Base-by-base conservation (phyloP, 92 coral and sea anemone species). In the Pocillopora meandrina region DNA sequence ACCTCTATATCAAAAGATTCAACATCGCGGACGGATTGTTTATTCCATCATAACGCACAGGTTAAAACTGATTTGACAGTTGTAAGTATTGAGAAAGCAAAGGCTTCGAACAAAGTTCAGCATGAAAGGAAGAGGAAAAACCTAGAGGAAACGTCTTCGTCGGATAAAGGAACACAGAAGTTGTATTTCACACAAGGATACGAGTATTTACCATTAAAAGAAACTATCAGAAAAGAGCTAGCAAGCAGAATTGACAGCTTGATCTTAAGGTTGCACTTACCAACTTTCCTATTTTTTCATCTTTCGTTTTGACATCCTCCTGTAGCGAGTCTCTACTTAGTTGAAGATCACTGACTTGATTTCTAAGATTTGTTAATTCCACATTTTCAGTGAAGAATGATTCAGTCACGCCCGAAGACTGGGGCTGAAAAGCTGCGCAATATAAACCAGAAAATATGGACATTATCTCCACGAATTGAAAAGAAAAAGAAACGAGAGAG, bases 261-360 rank as follows among this genome's bases (percentile, higher is more conserved):
- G 73, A 34, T 69, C 49, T 33, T 12, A 34, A 9, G 18, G 14
- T 18, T 67, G 10, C 21, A 70, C 95, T 82, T 69, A 97, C 99
- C 89, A 97, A 85, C 75, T 88, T 87, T 71, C 89, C 89, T n/a
- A 95, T 90, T 60, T 88, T 80, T 3, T 86, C 97, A 33, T 90
- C 89, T 77, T 92, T 97, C 34, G 85, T 92, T 56, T 83, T 92
- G 65, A 91, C 33, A 33, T 90, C 67, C 35, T 88, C 85, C 42
- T 89, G 92, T 1, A 89, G 76, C 59, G 90, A 87, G 31, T 87
- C 90, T 33, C 84, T 78, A 23, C 80, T 87, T 35, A 78, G 64
- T 33, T 92, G 89, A 17, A 90, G 72, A 34, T 94, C 95, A 65
- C 81, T 80, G 80, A 94, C 81, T 78, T 90, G 89, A 31, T 80